Base-by-base conservation (phyloP, 1,140 invertebrate genomes). In the Anastrepha ludens region DNA sequence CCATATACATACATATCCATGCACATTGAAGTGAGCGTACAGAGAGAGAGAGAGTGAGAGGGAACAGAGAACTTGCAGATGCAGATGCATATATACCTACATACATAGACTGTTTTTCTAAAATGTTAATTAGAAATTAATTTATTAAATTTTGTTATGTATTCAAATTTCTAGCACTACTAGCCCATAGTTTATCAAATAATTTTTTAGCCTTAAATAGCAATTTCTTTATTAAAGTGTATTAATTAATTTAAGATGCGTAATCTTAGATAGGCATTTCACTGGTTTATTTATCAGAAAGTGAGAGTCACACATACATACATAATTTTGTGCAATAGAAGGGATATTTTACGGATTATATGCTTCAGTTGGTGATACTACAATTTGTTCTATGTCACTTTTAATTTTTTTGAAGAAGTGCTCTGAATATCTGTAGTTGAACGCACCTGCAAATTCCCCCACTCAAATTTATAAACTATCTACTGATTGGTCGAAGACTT, bases 1-100 rank as follows among this genome's bases (percentile, higher is more conserved):
- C 74, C 74, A 81, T 74, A 74, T 74, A 81, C 50, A 81, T 81
- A 81, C 74, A 81, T 81, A 81, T 81, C 74, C 74, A 81, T 81
- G 5, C 17, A 81, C 44, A 20, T 17, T 15, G 15, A 15, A 62
- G 15, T 1, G n/a, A 62, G n/a, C 13, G n/a, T 15, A 62, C 15
- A 17, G 60, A 15, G 60, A 62, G n/a, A 15, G 15, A 62, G 8
- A 62, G 60, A 62, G 9, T 13, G n/a, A 17, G 4, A n/a, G 13
- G n/a, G 29, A 29, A 29, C 60, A 15, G n/a, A 62, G 60, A 17
- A 62, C 60, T 62, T 62, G 60, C 60, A 8, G 15, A 17, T 62
- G 60, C 60, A 62, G 9, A 62, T 81, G 55, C 44, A 15, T 81
- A 81, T 5, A 13, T 55, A 55, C n/a, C 13, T 81, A 81, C 7